These are phyloP conservation scores for Scolopax mira DNA, from an alignment of 2,113 vertebrate genomes.

Conservation along the genomic window DNA sequence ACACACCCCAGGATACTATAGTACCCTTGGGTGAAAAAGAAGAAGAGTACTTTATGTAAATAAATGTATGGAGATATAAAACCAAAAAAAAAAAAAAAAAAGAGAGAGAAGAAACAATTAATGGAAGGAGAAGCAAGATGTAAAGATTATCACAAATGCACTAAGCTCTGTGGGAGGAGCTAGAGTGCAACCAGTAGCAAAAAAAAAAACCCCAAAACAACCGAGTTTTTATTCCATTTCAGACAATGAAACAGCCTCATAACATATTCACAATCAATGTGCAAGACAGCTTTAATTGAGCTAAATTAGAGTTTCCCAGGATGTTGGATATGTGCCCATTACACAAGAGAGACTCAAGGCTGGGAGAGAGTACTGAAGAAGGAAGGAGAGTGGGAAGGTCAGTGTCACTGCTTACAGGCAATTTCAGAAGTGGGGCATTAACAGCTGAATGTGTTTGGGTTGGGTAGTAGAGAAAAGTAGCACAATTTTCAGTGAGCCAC, in stretches of 20 bases:
- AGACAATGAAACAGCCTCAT: neutral
- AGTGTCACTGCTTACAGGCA: neutral
- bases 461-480: neutral
- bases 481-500: neutral
- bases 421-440: neutral
- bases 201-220: neutral
- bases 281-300: neutral
- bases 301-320: neutral
- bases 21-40: neutral
- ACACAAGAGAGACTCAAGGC: neutral
- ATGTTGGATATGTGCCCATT: neutral
- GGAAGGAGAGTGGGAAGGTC: neutral
- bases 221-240: neutral
- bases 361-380: neutral
- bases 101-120: neutral
- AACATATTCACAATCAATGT: neutral
- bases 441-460: neutral
- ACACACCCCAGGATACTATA: neutral
- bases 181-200: neutral
- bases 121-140: neutral
- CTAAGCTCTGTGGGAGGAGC: neutral
- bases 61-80: neutral
- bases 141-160: neutral
- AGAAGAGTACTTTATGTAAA: neutral
- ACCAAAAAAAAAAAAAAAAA: neutral